Percentiles rank a stretch among this genome's conserved stretches.
Evolutionary conservation across 2,113 vertebrate genomes (phyloP).

Genomic region (Paradoxurus hermaphroditus): DNA sequence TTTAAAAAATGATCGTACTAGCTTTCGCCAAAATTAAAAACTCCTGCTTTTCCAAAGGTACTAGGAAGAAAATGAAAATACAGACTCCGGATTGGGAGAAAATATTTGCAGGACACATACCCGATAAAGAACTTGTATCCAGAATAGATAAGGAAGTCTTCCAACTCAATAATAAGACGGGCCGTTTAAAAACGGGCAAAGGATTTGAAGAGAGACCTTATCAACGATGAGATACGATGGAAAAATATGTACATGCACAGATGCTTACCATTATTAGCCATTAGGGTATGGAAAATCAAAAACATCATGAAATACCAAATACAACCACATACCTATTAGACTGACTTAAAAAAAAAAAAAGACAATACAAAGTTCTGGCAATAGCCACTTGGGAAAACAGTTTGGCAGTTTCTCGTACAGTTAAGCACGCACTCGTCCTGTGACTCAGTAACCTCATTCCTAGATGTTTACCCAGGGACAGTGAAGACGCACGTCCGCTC

Average conservation of each 20-base stretch:
- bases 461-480: not conserved
- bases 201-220: not conserved
- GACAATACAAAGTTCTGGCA: not conserved
- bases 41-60: not conserved
- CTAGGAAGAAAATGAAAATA: constrained; percentile 22
- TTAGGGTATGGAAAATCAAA: not conserved
- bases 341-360: not conserved
- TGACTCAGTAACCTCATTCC: not conserved
- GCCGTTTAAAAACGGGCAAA: not conserved
- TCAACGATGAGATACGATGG: not conserved
- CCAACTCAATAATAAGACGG: not conserved
- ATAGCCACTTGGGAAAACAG: not conserved
- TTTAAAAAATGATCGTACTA: not conserved
- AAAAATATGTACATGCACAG: not conserved
- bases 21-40: not conserved
- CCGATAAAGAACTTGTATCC: not conserved
- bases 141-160: not conserved
- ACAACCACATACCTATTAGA: not conserved
- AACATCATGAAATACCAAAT: not conserved
- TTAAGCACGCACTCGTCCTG: not conserved
- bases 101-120: constrained; percentile 25
- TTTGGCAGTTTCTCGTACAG: not conserved
- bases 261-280: not conserved
- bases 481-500: not conserved
- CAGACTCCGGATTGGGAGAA: not conserved